A percentile compares a stretch with the other conserved stretches of the same genome.
Conservation (phyloP, 2,888 invertebrate species). For the Osmoderma eremita region DNA sequence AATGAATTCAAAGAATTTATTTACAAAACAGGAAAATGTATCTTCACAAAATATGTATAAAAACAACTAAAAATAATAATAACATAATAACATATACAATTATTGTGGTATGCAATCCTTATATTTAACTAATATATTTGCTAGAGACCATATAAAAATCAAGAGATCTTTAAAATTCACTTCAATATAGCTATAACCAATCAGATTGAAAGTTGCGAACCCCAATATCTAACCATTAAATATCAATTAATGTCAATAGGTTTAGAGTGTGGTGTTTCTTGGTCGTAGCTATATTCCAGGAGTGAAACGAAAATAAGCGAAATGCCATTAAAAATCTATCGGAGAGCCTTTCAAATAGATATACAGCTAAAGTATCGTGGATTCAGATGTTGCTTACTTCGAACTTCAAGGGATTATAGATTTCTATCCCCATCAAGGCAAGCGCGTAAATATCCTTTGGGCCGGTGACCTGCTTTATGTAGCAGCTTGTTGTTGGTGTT, state of each 20-base stretch:
- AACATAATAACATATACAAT: conserved; percentile 12
- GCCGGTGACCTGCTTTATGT: conserved; percentile 24
- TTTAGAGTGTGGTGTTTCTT: conserved; percentile 16
- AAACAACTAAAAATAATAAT: conserved; percentile 27
- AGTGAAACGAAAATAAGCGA: conserved; percentile 17
- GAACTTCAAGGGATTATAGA: conserved; percentile 21
- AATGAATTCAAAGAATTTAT: conserved; percentile 25
- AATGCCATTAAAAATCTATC: conserved; percentile 26
- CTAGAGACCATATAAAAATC: conserved; percentile 30
- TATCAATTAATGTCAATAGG: conserved; percentile 25
- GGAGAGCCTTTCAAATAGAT: conserved; percentile 18
- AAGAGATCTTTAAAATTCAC: conserved; percentile 34
- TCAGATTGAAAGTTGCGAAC: conserved; percentile 3
- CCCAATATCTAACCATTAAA: conserved; percentile 24
- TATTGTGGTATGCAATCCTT: conserved; percentile 10
- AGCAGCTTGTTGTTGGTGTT: conserved; percentile 24
- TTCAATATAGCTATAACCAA: conserved; percentile 29
- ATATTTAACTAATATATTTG: conserved; percentile 11
- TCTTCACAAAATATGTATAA: conserved; percentile 24
- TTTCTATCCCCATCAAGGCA: conserved; percentile 29
- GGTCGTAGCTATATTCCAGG: conserved; percentile 28
- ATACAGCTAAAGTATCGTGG: conserved; percentile 26
- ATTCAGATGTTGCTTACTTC: conserved; percentile 38
- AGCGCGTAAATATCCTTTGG: conserved; percentile 14
- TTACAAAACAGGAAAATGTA: conserved; percentile 28